A percentile compares a stretch with the other conserved stretches of the same genome.
Conservation (phyloP, 2,797 vertebrate species). For the Moxostoma hubbsi region DNA sequence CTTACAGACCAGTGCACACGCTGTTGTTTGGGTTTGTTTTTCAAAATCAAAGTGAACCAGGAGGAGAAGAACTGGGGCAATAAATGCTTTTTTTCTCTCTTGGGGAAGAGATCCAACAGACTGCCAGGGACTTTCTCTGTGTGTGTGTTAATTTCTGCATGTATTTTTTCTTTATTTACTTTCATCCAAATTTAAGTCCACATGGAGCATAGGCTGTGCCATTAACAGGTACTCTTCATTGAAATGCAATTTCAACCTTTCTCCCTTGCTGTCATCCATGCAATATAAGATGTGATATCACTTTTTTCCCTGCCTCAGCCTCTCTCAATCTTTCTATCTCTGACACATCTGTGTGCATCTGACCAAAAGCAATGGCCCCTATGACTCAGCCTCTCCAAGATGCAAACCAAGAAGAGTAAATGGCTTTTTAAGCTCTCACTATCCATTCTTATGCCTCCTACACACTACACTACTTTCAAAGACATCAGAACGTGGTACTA, state of each 20-base stretch:
- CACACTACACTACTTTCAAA: too few species aligned
- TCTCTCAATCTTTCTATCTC: slow-evolving; percentile 3
- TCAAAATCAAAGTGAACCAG: not conserved
- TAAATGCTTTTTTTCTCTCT: slow-evolving; percentile 29
- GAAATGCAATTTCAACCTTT: slow-evolving; percentile 20
- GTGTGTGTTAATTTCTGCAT: slow-evolving; percentile 3
- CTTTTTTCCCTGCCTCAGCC: slow-evolving; percentile 5
- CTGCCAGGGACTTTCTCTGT: slow-evolving; percentile 4
- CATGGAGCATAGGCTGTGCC: slow-evolving; percentile 12
- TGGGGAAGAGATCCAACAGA: slow-evolving; percentile 28
- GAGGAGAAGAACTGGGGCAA: not conserved
- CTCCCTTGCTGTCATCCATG: slow-evolving; percentile 31
- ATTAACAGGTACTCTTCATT: slow-evolving; percentile 45
- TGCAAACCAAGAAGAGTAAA: slow-evolving; percentile 47
- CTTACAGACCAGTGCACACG: not conserved
- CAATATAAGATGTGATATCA: slow-evolving; percentile 31
- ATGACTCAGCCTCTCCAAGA: slow-evolving; percentile 11
- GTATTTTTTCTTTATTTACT: slow-evolving; percentile 34
- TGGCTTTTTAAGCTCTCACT: slow-evolving; percentile 47
- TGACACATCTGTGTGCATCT: slow-evolving; percentile 37
- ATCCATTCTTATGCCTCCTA: not conserved
- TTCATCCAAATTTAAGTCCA: slow-evolving; percentile 17
- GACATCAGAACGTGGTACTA: too few species aligned
- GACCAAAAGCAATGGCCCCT: slow-evolving; percentile 29
- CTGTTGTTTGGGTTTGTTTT: slow-evolving; percentile 9